Base-by-base conservation (phyloP, 2,797 vertebrate genomes). In the Dryobates pubescens region DNA sequence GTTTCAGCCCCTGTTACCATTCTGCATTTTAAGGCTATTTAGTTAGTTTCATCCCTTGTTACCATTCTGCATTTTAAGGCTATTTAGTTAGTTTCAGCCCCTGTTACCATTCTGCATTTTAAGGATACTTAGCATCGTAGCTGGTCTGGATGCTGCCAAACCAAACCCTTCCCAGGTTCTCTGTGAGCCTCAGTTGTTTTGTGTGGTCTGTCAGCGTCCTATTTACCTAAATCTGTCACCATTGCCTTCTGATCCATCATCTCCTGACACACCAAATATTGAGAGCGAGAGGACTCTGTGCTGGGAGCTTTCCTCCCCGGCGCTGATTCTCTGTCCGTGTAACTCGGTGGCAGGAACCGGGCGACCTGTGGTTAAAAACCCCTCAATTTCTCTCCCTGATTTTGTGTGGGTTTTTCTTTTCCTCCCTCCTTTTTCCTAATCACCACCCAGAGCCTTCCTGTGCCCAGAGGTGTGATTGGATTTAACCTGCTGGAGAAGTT, bases 181-280 rank as follows among this genome's bases (percentile, higher is more conserved):
- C 68, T 58, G 13, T 91, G 47, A 71, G 20, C 59, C 57, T 82
- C 78, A 23, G 61, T 64, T 71, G 16, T 69, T 94, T 69, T 43
- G 53, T 87, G 64, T 67, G 49, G 49, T 79, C 19, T 89, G 71
- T 92, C 7, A 4, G 86, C 72, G 15, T 96, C 93, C 96, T 93
- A 72, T 96, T 95, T 96, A 96, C 94, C 95, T 96, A 91, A 96
- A 95, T 97, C 92, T 93, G 90, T 96, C 95, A 93, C 95, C 95
- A 96, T 94, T 97, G 95, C 89, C 95, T 93, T 74, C 86, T 57
- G 17, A 95, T 95, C 87, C 62, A 22, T 90, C 84, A 81, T 95
- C 81, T 32, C 82, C 74, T 95, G 94, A 95, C 90, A 93, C 9
- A 5, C 86, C 69, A 95, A 95, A 94, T 95, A 92, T 30, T 93